A percentile compares a stretch with the other conserved stretches of the same genome.
These are phyloP conservation scores for Climacteris rufus DNA, from an alignment of 2,113 vertebrate species.

Conservation along the genomic window DNA sequence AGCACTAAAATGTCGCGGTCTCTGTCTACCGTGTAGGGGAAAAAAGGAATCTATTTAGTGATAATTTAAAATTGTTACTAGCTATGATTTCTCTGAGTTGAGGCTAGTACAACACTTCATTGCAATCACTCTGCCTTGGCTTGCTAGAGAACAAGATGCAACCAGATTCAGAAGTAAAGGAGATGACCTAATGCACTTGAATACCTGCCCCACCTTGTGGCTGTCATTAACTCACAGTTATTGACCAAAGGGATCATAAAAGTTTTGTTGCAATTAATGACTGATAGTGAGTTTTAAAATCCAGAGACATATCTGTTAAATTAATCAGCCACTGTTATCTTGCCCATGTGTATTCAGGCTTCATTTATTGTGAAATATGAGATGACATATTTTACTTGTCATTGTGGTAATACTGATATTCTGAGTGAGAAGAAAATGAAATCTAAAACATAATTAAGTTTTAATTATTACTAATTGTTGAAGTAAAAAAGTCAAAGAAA, in stretches of 20 bases:
- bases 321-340: background rate
- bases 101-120: background rate
- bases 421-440: background rate
- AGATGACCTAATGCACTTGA: background rate
- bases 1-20: background rate
- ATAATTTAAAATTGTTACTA: background rate
- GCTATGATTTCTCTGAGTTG: background rate
- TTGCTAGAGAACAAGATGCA: background rate
- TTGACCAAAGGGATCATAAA: background rate
- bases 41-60: background rate
- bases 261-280: background rate
- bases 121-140: background rate
- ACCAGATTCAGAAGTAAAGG: background rate
- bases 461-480: background rate
- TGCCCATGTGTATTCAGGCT: background rate
- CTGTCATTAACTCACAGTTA: background rate
- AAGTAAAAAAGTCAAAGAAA: background rate
- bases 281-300: background rate
- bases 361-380: background rate
- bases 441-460: background rate
- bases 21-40: fast-evolving
- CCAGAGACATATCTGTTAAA: background rate
- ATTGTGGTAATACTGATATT: background rate
- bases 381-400: background rate
- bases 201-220: background rate